phyloP scores from a whole-genome alignment of 2,113 vertebrate species.

The Philantomba maxwellii region DNA sequence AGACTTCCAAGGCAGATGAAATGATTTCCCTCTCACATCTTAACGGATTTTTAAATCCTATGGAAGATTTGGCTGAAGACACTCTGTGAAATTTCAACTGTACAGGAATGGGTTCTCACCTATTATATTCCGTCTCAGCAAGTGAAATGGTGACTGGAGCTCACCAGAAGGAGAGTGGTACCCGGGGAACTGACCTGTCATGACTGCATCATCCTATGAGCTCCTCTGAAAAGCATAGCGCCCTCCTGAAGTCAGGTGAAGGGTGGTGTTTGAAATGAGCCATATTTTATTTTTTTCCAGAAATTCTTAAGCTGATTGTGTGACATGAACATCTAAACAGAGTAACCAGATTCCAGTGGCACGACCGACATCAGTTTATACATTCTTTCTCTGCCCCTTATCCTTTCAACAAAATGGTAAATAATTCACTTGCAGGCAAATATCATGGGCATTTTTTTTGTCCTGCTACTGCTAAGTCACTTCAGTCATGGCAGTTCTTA shows the following conservation, averaged over 20 bases:
- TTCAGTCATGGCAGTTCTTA: not conserved
- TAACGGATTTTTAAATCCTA: slow-evolving; percentile 26
- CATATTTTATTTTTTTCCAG: slow-evolving; percentile 76
- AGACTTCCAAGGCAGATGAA: slow-evolving; percentile 60
- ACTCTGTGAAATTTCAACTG: not conserved
- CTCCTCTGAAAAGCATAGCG: slow-evolving; percentile 52
- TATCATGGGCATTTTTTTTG: slow-evolving; percentile 65
- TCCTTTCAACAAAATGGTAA: slow-evolving; percentile 63
- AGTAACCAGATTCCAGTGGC: slow-evolving; percentile 72
- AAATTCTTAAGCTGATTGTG: slow-evolving; percentile 72
- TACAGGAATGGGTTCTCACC: slow-evolving; percentile 4
- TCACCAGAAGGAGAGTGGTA: not conserved
- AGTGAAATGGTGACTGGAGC: not conserved
- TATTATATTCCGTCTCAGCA: slow-evolving; percentile 40
- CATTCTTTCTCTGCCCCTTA: slow-evolving; percentile 21
- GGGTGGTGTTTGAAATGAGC: slow-evolving; percentile 83
- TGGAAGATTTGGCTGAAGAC: not conserved
- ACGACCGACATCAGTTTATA: slow-evolving; percentile 58
- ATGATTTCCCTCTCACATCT: slow-evolving; percentile 34
- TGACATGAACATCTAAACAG: slow-evolving; percentile 78
- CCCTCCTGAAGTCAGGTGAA: slow-evolving; percentile 74
- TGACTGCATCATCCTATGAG: slow-evolving; percentile 23
- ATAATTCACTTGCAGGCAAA: slow-evolving; percentile 64
- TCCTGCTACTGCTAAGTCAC: not conserved
- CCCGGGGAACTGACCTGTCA: not conserved